Base-by-base conservation (phyloP, 2,888 invertebrate species). In the Hydrotaea diabolus region DNA sequence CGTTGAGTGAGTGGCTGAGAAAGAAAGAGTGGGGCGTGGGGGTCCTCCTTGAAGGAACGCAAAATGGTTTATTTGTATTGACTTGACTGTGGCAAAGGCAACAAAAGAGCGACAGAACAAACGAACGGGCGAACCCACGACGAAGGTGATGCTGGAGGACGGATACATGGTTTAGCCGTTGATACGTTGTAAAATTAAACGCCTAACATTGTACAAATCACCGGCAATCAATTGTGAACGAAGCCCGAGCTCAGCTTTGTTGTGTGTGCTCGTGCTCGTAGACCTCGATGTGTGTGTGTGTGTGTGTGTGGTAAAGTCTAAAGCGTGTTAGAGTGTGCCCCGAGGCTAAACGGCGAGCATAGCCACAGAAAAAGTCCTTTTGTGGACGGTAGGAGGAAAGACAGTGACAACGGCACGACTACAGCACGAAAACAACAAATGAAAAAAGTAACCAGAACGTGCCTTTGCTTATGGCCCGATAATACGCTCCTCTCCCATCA, bases 201-300 rank as follows among this genome's bases (percentile, higher is more conserved):
- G 81, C 71, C 69, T 77, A 78, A 83, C 83, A 86, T 86, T 85
- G 84, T 84, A 87, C 85, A 87, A 87, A 87, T 87, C 84, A 86
- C 87, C 83, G 83, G 76, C 84, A 87, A 87, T 87, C 86, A 86
- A 87, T 87, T 86, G 77, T 77, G 53, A 74, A 76, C 66, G 66
- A 43, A 59, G 78, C 57, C 62, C 39, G 64, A 64, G 62, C n/a
- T 64, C 62, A 26, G 13, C 23, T 46, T 23, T 55, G n/a, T n/a
- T n/a, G 77, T 31, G 46, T n/a, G 31, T 69, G 31, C 31, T 31
- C n/a, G 31, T 31, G 7, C 31, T 31, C 31, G 3, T n/a, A n/a
- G n/a, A n/a, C n/a, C n/a, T n/a, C n/a, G n/a, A n/a, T n/a, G n/a
- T 53, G 77, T 69, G 77, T 69, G 26, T 15, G 23, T n/a, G 36